These are phyloP conservation scores for Smittia sp. DNA, from an alignment of 2,888 invertebrate species.

Conservation along the genomic window DNA sequence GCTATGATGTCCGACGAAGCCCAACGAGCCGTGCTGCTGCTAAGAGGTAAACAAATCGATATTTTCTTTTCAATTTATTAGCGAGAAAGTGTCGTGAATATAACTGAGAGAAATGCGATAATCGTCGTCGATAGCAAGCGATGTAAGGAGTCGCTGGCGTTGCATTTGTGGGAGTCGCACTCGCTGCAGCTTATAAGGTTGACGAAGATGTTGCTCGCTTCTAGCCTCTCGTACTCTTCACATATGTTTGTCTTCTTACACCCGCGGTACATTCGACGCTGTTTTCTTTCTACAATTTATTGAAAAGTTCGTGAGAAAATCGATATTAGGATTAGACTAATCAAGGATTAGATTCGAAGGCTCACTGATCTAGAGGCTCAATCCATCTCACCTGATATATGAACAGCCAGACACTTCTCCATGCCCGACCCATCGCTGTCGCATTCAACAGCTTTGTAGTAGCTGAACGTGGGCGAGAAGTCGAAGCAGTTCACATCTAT, in stretches of 20 bases:
- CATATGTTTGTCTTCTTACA: slow-evolving; percentile 24
- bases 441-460: neutral
- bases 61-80: neutral
- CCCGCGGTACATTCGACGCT: slow-evolving; percentile 26
- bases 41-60: slow-evolving; percentile 19
- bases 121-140: neutral
- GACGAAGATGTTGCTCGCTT: slow-evolving; percentile 13
- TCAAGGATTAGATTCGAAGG: no score
- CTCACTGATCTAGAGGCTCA: no score
- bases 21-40: slow-evolving; percentile 1
- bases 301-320: no score
- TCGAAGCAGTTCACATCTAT: slow-evolving; percentile 30
- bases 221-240: neutral
- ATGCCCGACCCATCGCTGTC: neutral
- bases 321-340: no score
- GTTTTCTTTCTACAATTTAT: slow-evolving; percentile 1
- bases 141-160: neutral
- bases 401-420: neutral
- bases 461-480: neutral
- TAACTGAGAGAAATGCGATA: neutral
- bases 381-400: slow-evolving; percentile 21
- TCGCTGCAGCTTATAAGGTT: neutral
- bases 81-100: neutral
- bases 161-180: slow-evolving; percentile 6
- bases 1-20: slow-evolving; percentile 32